A percentile compares a stretch with the other conserved stretches of the same genome.
These are phyloP conservation scores for Myanophis thanlyinensis DNA, from an alignment of 2,113 vertebrate species.

Conservation along the genomic window DNA sequence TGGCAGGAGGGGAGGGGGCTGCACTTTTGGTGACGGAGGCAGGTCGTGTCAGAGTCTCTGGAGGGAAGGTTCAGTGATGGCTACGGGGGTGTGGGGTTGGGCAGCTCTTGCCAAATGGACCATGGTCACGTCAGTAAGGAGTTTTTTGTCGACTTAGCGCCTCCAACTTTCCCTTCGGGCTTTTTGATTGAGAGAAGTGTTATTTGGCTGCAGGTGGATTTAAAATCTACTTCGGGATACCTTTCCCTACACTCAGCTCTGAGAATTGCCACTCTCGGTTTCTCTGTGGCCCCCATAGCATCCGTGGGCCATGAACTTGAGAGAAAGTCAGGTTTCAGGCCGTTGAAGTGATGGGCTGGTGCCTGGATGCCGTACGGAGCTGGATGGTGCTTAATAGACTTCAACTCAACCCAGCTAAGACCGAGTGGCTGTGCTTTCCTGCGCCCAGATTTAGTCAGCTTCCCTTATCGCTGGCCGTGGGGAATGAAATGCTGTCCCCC, in stretches of 20 bases:
- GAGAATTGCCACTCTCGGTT: background rate
- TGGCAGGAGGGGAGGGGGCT: background rate
- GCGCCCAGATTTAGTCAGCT: too few relatives aligned
- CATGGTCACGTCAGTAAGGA: background rate
- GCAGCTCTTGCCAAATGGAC: background rate
- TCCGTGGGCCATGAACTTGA: background rate
- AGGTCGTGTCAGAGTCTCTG: background rate
- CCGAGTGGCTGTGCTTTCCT: too few relatives aligned
- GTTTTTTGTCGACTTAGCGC: background rate
- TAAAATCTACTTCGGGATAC: background rate
- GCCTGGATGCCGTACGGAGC: too few relatives aligned
- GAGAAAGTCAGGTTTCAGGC: background rate
- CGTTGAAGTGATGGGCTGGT: too few relatives aligned
- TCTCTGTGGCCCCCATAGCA: background rate
- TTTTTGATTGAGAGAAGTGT: background rate
- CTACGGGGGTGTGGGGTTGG: background rate
- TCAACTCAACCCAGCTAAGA: too few relatives aligned
- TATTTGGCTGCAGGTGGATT: background rate
- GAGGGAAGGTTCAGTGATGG: background rate
- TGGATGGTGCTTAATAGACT: too few relatives aligned
- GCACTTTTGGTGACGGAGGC: background rate
- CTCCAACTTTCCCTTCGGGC: background rate
- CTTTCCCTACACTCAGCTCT: background rate
- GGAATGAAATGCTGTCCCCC: too few relatives aligned
- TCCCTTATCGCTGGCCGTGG: too few relatives aligned